Percentiles rank a stretch among this genome's conserved stretches.
These are phyloP conservation scores for Calliscelio sp. DNA, from an alignment of 2,888 invertebrate species.

Conservation along the genomic window DNA sequence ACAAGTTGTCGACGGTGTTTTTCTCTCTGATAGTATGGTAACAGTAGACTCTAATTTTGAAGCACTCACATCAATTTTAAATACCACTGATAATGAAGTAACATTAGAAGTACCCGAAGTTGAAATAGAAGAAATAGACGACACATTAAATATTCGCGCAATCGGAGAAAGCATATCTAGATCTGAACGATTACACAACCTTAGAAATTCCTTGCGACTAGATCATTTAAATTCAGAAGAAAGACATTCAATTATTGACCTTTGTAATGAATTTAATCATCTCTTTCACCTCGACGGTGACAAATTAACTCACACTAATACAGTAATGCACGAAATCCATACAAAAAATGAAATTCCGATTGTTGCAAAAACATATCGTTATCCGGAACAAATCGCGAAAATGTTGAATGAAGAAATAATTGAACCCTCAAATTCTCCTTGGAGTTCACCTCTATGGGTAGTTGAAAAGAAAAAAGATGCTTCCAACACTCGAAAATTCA, in stretches of 20 bases:
- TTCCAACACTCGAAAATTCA: slow-evolving; percentile 60
- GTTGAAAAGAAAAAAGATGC: slow-evolving; percentile 80
- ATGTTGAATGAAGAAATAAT: slow-evolving; percentile 77
- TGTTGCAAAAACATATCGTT: slow-evolving; percentile 69
- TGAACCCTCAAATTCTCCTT: slow-evolving; percentile 79
- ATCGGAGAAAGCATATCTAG: too few relatives aligned
- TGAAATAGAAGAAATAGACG: not conserved
- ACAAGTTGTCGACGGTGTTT: too few relatives aligned
- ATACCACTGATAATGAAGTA: slow-evolving; percentile 1
- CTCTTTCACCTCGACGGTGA: slow-evolving; percentile 34
- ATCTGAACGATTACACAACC: slow-evolving; percentile 7
- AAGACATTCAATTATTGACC: not conserved
- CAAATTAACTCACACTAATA: slow-evolving; percentile 28
- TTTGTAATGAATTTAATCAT: slow-evolving; percentile 35
- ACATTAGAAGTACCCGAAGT: slow-evolving; percentile 13
- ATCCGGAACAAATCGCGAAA: slow-evolving; percentile 66
- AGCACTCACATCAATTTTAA: slow-evolving; percentile 16
- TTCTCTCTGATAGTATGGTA: too few relatives aligned
- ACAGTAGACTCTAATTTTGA: not conserved
- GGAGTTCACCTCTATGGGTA: slow-evolving; percentile 81
- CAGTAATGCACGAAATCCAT: slow-evolving; percentile 52
- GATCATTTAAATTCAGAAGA: slow-evolving; percentile 42
- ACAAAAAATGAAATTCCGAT: slow-evolving; percentile 52
- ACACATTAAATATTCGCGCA: too few relatives aligned
- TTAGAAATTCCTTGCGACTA: not conserved